phyloP scores from a whole-genome alignment of 2,888 invertebrate genomes.

The Phortica okadai region DNA sequence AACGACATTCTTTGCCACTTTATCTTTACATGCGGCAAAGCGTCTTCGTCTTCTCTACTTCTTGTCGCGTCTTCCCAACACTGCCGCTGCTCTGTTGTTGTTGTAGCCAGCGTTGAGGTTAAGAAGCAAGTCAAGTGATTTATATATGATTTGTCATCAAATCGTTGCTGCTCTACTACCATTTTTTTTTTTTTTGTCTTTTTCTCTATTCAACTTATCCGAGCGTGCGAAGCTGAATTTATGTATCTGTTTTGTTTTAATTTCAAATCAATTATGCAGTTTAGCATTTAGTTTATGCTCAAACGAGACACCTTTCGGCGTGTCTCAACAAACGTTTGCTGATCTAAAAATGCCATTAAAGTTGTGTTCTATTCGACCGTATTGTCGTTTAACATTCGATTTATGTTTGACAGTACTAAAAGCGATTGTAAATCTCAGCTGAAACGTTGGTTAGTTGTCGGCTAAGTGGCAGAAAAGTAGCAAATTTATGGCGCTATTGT shows the following conservation, averaged over 20 bases:
- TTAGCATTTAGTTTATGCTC: slow-evolving; percentile 1
- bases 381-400: background rate
- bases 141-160: slow-evolving; percentile 23
- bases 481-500: background rate
- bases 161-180: slow-evolving; percentile 6
- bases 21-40: slow-evolving; percentile 7
- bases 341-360: slow-evolving; percentile 6
- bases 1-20: slow-evolving; percentile 25
- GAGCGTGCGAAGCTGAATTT: background rate
- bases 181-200: background rate
- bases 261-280: slow-evolving; percentile 19
- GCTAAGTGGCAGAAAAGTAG: background rate
- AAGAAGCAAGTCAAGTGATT: slow-evolving; percentile 13
- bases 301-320: background rate
- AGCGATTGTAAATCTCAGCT: background rate
- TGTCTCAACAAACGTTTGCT: background rate
- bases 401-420: background rate
- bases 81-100: background rate
- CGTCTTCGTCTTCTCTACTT: background rate
- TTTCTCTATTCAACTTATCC: background rate
- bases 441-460: too few species aligned
- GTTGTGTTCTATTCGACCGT: background rate
- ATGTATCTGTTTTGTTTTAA: slow-evolving; percentile 18
- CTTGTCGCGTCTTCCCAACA: background rate
- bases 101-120: background rate